Percentiles rank a stretch among this genome's conserved stretches.
These are phyloP conservation scores for Drosophila diplacantha DNA, from an alignment of 2,888 invertebrate genomes.

Conservation along the genomic window DNA sequence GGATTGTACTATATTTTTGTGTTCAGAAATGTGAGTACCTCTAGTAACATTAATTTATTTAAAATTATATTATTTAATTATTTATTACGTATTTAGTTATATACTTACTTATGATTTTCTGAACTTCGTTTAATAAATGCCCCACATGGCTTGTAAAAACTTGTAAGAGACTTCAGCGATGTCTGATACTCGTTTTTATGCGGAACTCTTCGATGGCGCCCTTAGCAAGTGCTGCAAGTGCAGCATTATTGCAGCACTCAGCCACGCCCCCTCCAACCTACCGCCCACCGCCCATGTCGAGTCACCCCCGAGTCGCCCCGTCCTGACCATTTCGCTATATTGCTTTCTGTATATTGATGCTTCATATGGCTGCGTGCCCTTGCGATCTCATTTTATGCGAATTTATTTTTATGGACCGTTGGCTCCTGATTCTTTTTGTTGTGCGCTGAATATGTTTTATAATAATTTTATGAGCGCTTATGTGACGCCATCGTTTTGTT, in stretches of 20 bases:
- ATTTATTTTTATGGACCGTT: slow-evolving; percentile 43
- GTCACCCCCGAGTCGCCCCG: background rate
- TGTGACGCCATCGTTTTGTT: slow-evolving; percentile 20
- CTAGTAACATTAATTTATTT: background rate
- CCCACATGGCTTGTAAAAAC: background rate
- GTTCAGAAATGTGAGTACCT: background rate
- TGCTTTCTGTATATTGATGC: slow-evolving; percentile 50
- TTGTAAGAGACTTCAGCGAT: slow-evolving; percentile 22
- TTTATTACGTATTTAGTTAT: background rate
- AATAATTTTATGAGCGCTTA: slow-evolving; percentile 37
- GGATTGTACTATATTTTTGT: background rate
- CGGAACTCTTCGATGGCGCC: slow-evolving; percentile 14
- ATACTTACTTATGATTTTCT: background rate
- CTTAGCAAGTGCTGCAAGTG: slow-evolving; percentile 29
- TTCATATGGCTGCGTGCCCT: slow-evolving; percentile 35
- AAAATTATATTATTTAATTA: background rate
- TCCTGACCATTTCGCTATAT: slow-evolving; percentile 46
- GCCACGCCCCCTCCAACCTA: background rate
- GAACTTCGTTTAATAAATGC: background rate
- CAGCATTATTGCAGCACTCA: slow-evolving; percentile 35
- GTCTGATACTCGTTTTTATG: slow-evolving; percentile 2
- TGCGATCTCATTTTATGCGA: slow-evolving; percentile 39
- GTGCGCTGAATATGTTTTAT: slow-evolving; percentile 38
- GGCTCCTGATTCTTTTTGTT: slow-evolving; percentile 34
- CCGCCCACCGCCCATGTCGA: background rate